phyloP scores from a whole-genome alignment of 2,888 invertebrate genomes.

The Melieria omissa region DNA sequence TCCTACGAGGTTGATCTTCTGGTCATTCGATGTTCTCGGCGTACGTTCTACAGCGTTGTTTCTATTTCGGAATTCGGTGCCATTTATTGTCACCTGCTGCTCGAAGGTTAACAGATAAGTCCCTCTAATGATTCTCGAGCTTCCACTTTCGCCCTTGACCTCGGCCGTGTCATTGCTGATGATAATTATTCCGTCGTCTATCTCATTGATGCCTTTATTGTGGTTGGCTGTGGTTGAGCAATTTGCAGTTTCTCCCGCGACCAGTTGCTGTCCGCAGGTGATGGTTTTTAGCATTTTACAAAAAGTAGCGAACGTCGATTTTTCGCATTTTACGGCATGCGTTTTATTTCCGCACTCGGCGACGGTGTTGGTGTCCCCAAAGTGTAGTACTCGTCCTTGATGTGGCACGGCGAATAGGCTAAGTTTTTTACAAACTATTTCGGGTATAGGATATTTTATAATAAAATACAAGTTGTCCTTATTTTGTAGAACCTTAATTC shows the following conservation, averaged over 20 bases:
- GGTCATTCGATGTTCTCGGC: background rate
- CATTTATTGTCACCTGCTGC: no score
- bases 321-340: slow-evolving; percentile 7
- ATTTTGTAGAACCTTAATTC: slow-evolving; percentile 4
- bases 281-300: background rate
- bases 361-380: background rate
- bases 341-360: background rate
- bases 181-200: no score
- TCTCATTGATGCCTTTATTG: no score
- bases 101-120: no score
- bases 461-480: slow-evolving; percentile 2
- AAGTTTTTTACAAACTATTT: slow-evolving; percentile 6
- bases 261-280: background rate
- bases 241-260: background rate
- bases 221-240: no score
- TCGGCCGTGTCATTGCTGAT: no score
- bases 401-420: slow-evolving; percentile 5
- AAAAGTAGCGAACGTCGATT: slow-evolving; percentile 2
- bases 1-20: slow-evolving; percentile 1
- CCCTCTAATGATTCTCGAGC: no score
- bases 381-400: background rate
- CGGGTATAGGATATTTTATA: slow-evolving; percentile 9
- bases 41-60: background rate
- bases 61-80: no score
- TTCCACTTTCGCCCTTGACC: no score